Conservation (phyloP, 2,888 invertebrate genomes). For the Archips xylosteana region DNA sequence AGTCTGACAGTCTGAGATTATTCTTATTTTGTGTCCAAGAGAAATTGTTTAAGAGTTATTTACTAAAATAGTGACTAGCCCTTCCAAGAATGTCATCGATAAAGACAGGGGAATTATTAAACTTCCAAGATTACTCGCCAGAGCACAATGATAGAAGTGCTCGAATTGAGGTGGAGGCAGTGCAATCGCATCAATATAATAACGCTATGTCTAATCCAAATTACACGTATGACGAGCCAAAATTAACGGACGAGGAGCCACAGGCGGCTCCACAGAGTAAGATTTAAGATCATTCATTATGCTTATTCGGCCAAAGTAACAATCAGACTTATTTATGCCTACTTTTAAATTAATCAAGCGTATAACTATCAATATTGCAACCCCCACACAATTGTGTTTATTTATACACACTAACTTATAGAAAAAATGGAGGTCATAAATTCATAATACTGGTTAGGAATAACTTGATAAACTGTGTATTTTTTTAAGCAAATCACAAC, state of each 20-base stretch:
- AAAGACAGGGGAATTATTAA: constrained; percentile 87
- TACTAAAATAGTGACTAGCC: constrained; percentile 26
- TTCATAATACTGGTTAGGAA: background rate
- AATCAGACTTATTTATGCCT: background rate
- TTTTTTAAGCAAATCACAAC: constrained; percentile 69
- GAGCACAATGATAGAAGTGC: constrained; percentile 85
- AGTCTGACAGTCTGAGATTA: no score
- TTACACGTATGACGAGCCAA: constrained; percentile 72
- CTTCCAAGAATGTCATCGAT: constrained; percentile 69
- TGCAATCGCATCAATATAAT: constrained; percentile 80
- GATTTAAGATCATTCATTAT: constrained; percentile 34
- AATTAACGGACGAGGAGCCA: constrained; percentile 60
- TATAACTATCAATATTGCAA: no score
- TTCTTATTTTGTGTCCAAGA: no score
- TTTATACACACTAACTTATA: no score
- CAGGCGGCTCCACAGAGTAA: constrained; percentile 66
- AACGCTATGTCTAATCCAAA: constrained; percentile 74
- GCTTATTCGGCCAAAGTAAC: background rate
- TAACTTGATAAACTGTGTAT: background rate
- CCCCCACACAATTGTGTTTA: no score
- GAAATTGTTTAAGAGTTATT: constrained; percentile 3
- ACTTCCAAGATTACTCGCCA: constrained; percentile 90
- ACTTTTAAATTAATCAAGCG: background rate
- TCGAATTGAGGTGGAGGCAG: constrained; percentile 88
- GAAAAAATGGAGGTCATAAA: no score